These are phyloP conservation scores for Prenolepis imparis DNA, from an alignment of 2,888 invertebrate genomes.

Conservation along the genomic window DNA sequence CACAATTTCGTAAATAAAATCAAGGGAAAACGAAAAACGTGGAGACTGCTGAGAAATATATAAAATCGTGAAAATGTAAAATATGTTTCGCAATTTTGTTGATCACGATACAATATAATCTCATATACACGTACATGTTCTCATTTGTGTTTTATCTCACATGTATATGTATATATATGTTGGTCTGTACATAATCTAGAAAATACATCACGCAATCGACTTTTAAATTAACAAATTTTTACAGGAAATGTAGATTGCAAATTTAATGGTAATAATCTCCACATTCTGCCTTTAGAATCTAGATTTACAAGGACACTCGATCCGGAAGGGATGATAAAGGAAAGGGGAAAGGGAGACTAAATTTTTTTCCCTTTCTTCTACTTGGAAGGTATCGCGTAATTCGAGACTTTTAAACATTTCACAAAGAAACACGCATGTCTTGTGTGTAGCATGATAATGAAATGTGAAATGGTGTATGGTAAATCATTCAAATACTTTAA, in stretches of 20 bases:
- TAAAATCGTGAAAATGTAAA: slow-evolving; percentile 54
- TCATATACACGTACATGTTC: slow-evolving; percentile 55
- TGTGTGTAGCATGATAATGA: slow-evolving; percentile 6
- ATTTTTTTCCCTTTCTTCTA: background rate
- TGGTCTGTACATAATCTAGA: slow-evolving; percentile 82
- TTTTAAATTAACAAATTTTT: slow-evolving; percentile 82
- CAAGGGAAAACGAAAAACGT: slow-evolving; percentile 6
- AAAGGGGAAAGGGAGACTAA: background rate
- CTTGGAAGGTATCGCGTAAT: slow-evolving; percentile 49
- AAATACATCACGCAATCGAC: slow-evolving; percentile 83
- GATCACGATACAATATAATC: slow-evolving; percentile 25
- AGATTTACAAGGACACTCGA: slow-evolving; percentile 64
- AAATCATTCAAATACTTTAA: slow-evolving; percentile 24
- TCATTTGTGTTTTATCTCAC: background rate
- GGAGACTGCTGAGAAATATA: slow-evolving; percentile 44
- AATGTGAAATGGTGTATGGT: slow-evolving; percentile 1
- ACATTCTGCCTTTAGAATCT: slow-evolving; percentile 61
- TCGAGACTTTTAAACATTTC: slow-evolving; percentile 2
- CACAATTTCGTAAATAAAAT: slow-evolving; percentile 49
- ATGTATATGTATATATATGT: background rate
- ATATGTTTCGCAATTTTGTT: slow-evolving; percentile 40
- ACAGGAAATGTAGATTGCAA: slow-evolving; percentile 83
- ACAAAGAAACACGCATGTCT: background rate
- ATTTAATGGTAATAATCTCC: slow-evolving; percentile 67
- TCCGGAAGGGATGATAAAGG: background rate